These are phyloP conservation scores for Vombatus ursinus DNA, from an alignment of 2,113 vertebrate genomes.

Conservation along the genomic window DNA sequence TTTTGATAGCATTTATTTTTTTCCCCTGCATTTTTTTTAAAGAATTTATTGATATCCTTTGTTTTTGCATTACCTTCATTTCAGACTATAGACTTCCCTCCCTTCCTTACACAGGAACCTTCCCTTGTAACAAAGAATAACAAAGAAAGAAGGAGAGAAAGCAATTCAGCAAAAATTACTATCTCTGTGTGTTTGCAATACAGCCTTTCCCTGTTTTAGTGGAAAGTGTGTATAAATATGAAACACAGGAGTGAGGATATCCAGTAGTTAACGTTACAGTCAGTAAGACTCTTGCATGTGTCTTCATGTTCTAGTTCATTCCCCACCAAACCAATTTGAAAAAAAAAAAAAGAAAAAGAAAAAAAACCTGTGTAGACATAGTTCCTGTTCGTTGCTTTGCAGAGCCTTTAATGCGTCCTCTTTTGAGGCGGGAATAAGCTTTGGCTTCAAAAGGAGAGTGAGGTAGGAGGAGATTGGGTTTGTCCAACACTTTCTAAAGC, in stretches of 20 bases:
- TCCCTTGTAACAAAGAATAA: background rate
- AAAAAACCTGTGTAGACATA: background rate
- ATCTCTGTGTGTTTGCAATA: background rate
- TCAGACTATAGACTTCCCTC: background rate
- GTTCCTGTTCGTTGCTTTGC: background rate
- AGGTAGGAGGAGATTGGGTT: constrained; percentile 16
- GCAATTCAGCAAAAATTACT: background rate
- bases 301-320: constrained; percentile 19
- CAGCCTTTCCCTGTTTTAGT: background rate
- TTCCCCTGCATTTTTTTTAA: constrained; percentile 46
- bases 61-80: background rate
- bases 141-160: background rate
- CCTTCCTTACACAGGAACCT: background rate
- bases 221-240: background rate
- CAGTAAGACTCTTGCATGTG: background rate
- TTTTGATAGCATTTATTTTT: constrained; percentile 10
- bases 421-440: constrained; percentile 3
- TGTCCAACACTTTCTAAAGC: constrained; percentile 15
- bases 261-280: constrained; percentile 9
- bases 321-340: background rate
- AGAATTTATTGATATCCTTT: background rate
- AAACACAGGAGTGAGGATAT: background rate
- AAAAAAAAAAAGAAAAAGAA: background rate
- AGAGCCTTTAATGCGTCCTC: background rate
- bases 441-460: background rate